phyloP scores from a whole-genome alignment of 1,140 invertebrate genomes.

The Leptoteleia sp. region DNA sequence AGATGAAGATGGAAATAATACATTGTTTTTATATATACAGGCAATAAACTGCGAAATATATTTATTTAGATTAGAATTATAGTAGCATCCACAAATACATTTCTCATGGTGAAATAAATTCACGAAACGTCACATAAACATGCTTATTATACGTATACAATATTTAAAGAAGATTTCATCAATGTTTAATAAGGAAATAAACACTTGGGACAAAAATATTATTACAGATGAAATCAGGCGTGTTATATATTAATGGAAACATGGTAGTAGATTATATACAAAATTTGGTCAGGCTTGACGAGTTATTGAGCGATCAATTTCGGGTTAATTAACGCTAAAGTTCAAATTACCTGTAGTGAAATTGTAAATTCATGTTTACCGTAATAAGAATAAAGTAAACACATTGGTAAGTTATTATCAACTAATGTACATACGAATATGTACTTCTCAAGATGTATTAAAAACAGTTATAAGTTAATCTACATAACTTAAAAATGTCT shows the following conservation, averaged over 20 bases:
- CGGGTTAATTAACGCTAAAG: conserved; percentile 10
- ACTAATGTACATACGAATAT: too few species aligned
- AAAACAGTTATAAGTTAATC: too few species aligned
- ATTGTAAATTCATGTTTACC: not conserved
- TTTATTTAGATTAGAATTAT: too few species aligned
- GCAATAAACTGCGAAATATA: too few species aligned
- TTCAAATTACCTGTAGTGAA: not conserved
- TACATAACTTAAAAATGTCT: too few species aligned
- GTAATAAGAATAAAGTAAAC: too few species aligned
- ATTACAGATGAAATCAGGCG: conserved; percentile 9
- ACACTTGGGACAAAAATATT: conserved; percentile 10
- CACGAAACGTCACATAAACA: too few species aligned
- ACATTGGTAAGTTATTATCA: too few species aligned
- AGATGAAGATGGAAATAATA: too few species aligned
- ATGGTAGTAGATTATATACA: not conserved
- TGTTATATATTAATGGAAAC: conserved; percentile 18
- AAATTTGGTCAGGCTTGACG: conserved; percentile 13
- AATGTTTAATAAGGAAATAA: conserved; percentile 32
- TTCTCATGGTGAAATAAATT: conserved; percentile 8
- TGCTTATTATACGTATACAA: conserved; percentile 8
- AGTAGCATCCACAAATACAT: conserved; percentile 4
- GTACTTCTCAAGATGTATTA: too few species aligned
- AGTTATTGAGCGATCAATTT: conserved; percentile 26
- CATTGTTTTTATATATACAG: too few species aligned
- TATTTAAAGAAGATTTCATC: conserved; percentile 11